Evolutionary conservation across 2,113 vertebrate genomes (phyloP), one percentile per base, ranked within the genome.

Genomic region (Leuciscus idus): DNA sequence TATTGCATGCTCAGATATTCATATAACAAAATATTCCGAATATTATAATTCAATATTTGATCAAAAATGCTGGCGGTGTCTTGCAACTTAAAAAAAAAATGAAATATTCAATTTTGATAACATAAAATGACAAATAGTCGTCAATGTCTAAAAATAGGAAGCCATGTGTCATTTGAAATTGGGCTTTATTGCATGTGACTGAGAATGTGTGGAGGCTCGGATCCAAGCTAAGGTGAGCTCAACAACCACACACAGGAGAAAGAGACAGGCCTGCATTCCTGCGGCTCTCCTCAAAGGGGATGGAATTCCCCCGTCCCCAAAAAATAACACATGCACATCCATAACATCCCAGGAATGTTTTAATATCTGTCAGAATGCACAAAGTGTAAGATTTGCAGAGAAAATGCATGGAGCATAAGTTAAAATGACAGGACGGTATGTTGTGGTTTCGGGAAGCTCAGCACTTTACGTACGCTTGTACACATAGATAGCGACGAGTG

Each of bases 241-340:
- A 61, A 61, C 26, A 88, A 91, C 86, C 90, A 86, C 91, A 94
- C 93, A 92, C 92, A 91, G 88, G 92, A 91, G 93, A 92, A 93
- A 92, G 91, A 96, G 95, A 95, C 95, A 95, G 94, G 93, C 90
- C 79, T 92, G 90, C 95, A 96, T 96, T 96, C 95, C 96, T 97
- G 95, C 90, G 96, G 96, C 95, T 95, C 94, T 91, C 92, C 94
- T 96, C 94, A 94, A 95, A 96, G 74, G 92, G 92, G 89, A 89
- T 94, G 92, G 91, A 70, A 78, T 95, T 94, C 92, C 93, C 92
- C 90, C 90, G 91, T 90, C 89, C 87, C 84, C 43, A 89, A 92
- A 90, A 92, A 92, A 92, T 86, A 93, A 92, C 91, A 92, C 85
- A 81, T 83, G 87, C 85, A 85, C 81, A 88, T 91, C 89, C 92